Evolutionary conservation across 1,140 invertebrate species (phyloP), one percentile per base, ranked within the genome.

Genomic region (Condylostylus longicornis): DNA sequence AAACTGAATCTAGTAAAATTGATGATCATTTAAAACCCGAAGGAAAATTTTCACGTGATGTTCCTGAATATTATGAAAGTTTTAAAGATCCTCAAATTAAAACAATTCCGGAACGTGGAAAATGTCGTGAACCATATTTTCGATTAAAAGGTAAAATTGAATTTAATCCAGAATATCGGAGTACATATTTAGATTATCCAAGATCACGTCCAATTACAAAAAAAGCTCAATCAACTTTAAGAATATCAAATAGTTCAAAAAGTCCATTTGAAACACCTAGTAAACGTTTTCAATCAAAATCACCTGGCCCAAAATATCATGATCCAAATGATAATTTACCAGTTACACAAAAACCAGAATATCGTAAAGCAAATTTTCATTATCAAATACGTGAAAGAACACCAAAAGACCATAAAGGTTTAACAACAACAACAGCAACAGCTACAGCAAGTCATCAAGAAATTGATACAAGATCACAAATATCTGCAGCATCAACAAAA

Each of bases 141-240:
- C 51, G 51, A 0, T 46, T 59, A 8, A 48, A 53, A 14, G 56
- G 56, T 25, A 59, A 57, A 42, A 54, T 59, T 33, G 56, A 59
- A 45, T 59, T 59, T 40, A 58, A 56, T 47, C 56, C 56, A 2
- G 56, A 59, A 42, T 59, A 59, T 41, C 44, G 54, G 18, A 57
- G 51, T 33, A 57, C 54, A 14, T 59, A 55, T 33, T 33, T 47
- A 23, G 52, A 59, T 17, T 58, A 57, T 45, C 56, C 56, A 31
- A 50, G 56, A 25, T 47, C 52, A 12, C 50, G 56, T 12, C 56
- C 56, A 1, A 41, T 59, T 18, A 46, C 51, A 14, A 46, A 44
- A n/a, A 59, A 58, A 45, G 50, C 56, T n/a, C 41, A 47, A 23
- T 58, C 56, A 20, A 49, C 49, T 17, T 56, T 59, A 18, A 54